Evolutionary conservation across 2,888 invertebrate species (phyloP).

Genomic region (Venusia cambrica): DNA sequence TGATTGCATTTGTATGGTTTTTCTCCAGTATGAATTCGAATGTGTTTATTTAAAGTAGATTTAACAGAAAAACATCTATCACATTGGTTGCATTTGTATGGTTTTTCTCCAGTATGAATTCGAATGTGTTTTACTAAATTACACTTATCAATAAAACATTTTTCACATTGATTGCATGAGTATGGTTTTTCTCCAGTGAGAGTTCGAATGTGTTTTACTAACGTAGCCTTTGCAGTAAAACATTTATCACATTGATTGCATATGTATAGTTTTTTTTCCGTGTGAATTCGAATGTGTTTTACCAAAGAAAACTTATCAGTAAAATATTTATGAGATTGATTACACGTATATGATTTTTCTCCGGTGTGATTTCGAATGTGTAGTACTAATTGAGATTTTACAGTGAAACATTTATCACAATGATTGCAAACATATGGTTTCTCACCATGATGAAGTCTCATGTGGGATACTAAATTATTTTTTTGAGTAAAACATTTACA

Average conservation of each 20-base stretch:
- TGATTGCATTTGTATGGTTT: no score
- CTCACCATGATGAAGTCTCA: background rate
- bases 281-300: no score
- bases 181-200: constrained; percentile 5
- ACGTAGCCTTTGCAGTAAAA: no score
- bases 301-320: no score
- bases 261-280: no score
- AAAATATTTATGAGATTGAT: no score
- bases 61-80: background rate
- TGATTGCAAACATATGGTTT: constrained; percentile 2
- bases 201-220: background rate
- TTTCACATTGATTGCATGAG: constrained; percentile 1
- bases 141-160: no score
- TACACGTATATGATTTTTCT: no score
- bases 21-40: no score
- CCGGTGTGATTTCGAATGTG: no score
- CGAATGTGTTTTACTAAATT: constrained; percentile 1
- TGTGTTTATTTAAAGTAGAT: background rate
- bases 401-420: constrained; percentile 1
- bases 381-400: no score
- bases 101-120: background rate
- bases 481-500: background rate
- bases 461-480: background rate
- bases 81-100: background rate
- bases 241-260: no score